A percentile compares a stretch with the other conserved stretches of the same genome.
Evolutionary conservation across 2,888 invertebrate species (phyloP).

Genomic region (Electrophaes corylata): DNA sequence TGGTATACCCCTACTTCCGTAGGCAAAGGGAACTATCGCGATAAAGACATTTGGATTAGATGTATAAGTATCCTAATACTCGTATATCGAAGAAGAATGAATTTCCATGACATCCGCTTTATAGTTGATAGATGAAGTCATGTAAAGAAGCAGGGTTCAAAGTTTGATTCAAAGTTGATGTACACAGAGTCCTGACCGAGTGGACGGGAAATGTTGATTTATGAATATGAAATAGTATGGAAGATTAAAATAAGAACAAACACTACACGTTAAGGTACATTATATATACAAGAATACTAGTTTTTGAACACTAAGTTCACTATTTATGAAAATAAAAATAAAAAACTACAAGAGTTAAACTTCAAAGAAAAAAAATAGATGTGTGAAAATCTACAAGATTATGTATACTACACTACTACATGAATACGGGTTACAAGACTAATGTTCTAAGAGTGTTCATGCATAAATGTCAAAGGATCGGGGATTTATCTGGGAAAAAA

Average conservation of each 20-base stretch:
- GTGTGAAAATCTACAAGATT: slow-evolving; percentile 23
- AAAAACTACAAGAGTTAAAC: slow-evolving; percentile 25
- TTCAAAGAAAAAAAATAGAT: slow-evolving; percentile 22
- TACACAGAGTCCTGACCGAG: neutral
- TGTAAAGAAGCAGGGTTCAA: no score
- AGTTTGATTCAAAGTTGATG: neutral
- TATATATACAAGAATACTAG: slow-evolving; percentile 23
- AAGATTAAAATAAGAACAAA: slow-evolving; percentile 24
- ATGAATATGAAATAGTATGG: slow-evolving; percentile 11
- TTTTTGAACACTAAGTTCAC: slow-evolving; percentile 22
- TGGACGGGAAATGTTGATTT: neutral
- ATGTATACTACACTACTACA: slow-evolving; percentile 22
- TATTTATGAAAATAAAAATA: slow-evolving; percentile 21
- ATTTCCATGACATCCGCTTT: neutral
- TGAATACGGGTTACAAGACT: slow-evolving; percentile 21
- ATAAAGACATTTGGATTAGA: neutral
- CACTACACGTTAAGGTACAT: slow-evolving; percentile 17
- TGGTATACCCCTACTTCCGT: neutral
- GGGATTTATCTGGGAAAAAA: slow-evolving; percentile 28
- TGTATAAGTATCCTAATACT: neutral
- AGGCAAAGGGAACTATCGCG: neutral
- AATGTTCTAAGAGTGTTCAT: slow-evolving; percentile 32
- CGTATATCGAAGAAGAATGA: neutral
- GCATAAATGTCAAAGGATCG: slow-evolving; percentile 25
- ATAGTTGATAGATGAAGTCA: no score